Evolutionary conservation across 2,888 invertebrate species (phyloP).

Genomic region (Xestia sexstrigata): DNA sequence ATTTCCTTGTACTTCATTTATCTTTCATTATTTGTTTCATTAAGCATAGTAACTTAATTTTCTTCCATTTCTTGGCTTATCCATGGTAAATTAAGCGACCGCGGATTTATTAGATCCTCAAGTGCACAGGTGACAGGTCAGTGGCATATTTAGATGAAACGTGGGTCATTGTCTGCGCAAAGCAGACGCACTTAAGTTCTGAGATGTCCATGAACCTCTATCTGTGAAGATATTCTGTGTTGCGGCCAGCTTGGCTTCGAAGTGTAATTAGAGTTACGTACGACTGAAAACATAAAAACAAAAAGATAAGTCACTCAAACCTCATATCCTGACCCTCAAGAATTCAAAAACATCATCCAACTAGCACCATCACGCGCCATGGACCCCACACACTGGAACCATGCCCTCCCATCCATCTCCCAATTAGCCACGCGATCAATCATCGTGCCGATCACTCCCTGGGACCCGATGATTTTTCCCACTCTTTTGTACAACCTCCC

Average conservation of each 20-base stretch:
- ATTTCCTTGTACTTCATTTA: too few relatives aligned
- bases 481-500: conserved; percentile 79
- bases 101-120: background rate
- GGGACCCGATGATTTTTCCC: conserved; percentile 87
- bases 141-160: background rate
- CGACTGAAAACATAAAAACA: background rate
- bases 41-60: background rate
- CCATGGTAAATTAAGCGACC: background rate
- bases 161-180: background rate
- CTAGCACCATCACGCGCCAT: conserved; percentile 14
- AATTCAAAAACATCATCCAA: conserved; percentile 6
- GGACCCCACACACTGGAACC: conserved; percentile 49
- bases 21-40: background rate
- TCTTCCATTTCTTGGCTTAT: background rate
- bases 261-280: background rate
- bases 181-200: background rate
- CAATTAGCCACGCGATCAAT: conserved; percentile 94
- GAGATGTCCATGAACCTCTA: background rate
- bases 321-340: conserved; percentile 1
- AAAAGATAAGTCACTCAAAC: background rate
- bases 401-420: conserved; percentile 92
- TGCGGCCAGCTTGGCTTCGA: background rate
- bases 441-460: conserved; percentile 91
- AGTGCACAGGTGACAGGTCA: background rate
- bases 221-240: background rate